Conservation (phyloP, 2,113 vertebrate genomes). For the Salvelinus alpinus region DNA sequence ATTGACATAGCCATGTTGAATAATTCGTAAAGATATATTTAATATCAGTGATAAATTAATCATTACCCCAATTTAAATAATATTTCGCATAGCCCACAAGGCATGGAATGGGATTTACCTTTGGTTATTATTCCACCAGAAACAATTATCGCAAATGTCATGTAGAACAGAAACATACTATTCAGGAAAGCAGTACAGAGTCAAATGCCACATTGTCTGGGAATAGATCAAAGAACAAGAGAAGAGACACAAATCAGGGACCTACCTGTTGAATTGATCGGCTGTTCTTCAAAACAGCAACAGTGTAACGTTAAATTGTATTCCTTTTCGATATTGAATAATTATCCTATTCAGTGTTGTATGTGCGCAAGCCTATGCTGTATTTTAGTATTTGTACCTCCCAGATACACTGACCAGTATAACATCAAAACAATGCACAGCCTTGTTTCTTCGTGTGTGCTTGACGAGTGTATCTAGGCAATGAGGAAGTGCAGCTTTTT, state of each 20-base stretch:
- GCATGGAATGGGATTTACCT: too few species aligned
- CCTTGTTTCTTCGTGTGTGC: background rate
- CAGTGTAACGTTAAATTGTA: background rate
- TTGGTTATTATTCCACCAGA: too few species aligned
- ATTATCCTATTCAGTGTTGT: background rate
- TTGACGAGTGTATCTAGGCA: slow-evolving; percentile 2
- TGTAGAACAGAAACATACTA: too few species aligned
- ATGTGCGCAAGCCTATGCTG: background rate
- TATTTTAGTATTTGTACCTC: background rate
- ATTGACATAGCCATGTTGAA: background rate
- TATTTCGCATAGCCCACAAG: too few species aligned
- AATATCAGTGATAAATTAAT: background rate
- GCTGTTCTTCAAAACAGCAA: background rate
- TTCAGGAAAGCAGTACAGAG: too few species aligned
- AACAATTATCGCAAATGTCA: too few species aligned
- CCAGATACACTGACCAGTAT: background rate
- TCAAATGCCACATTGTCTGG: too few species aligned
- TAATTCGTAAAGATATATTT: background rate
- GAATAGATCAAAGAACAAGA: background rate
- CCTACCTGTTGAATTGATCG: slow-evolving; percentile 5
- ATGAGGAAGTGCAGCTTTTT: slow-evolving; percentile 21
- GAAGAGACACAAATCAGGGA: background rate
- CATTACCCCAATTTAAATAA: too few species aligned
- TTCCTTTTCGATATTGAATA: background rate
- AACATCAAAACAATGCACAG: slow-evolving; percentile 9